phyloP scores from a whole-genome alignment of 2,797 vertebrate species.

The Anguilla marmorata region DNA sequence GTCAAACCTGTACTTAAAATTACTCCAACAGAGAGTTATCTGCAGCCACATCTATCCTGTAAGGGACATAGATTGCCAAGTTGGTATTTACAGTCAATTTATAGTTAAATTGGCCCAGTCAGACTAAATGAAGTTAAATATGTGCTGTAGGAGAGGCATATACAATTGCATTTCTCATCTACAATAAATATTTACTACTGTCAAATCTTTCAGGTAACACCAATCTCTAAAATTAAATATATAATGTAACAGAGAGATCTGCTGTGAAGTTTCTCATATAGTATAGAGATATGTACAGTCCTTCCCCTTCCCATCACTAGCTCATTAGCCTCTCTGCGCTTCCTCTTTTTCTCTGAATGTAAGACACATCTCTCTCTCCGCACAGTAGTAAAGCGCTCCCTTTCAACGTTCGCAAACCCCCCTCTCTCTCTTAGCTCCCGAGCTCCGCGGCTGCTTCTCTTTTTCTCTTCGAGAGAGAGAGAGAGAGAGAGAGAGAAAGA shows the following conservation, averaged over 20 bases:
- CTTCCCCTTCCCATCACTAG: not conserved
- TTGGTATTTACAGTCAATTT: not conserved
- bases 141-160: not conserved
- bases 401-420: constrained; percentile 21
- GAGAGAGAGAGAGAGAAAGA: constrained; percentile 62
- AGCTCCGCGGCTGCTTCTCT: not conserved
- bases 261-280: not conserved
- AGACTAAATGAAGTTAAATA: not conserved
- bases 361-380: constrained; percentile 42
- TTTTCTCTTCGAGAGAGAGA: constrained; percentile 26
- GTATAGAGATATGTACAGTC: not conserved
- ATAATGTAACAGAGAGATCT: not conserved
- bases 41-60: not conserved
- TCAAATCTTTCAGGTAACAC: not conserved
- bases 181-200: not conserved
- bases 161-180: not conserved
- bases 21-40: not conserved
- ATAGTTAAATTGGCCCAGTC: not conserved
- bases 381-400: constrained; percentile 2
- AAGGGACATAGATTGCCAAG: not conserved
- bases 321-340: constrained; percentile 29
- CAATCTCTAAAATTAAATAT: not conserved
- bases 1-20: constrained; percentile 1
- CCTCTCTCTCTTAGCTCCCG: constrained; percentile 26
- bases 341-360: constrained; percentile 61